Base-by-base conservation (phyloP, 2,888 invertebrate genomes). In the Axea sp. region DNA sequence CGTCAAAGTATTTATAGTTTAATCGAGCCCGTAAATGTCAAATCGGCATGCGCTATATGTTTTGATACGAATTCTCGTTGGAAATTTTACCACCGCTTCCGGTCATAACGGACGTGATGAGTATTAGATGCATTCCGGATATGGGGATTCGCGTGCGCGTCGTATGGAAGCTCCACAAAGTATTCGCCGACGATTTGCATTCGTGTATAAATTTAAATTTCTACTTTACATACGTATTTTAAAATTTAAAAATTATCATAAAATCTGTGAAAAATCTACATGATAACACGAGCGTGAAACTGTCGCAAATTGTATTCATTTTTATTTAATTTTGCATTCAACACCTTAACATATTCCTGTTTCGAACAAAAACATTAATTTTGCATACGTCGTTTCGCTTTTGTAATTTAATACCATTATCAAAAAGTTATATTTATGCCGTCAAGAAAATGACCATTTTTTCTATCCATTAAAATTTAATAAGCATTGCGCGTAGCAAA, bases 61-160 rank as follows among this genome's bases (percentile, higher is more conserved):
- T 71, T 62, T 57, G 62, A 55, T 64, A 49, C 35, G 49, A 41
- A 49, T 47, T 53, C 41, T 49, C 22, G 49, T 64, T 57, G 12
- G 31, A 64, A 64, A 71, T 71, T 64, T 64, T 55, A 57, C 28
- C 49, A 41, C 41, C 30, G 47, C 43, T 33, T 64, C 55, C 47
- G 55, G 57, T 43, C 41, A 49, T 57, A 57, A 71, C 64, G 35
- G 30, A 62, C 47, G 47, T 45, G 55, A 71, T 33, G 62, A 57
- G 57, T 51, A 72, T 51, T 64, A 72, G 64, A 57, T 51, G 30
- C 30, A 43, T 64, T 57, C 57, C 57, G 57, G 57, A 57, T 64
- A 64, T 35, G 51, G 24, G 59, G 45, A 35, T 64, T 49, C 55
- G 11, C 19, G 15, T 7, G 15, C 22, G 7, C 15, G 24, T 24